Percentiles rank a stretch among this genome's conserved stretches.
Conservation (phyloP, 2,113 vertebrate genomes). For the Coptodon rendalli region DNA sequence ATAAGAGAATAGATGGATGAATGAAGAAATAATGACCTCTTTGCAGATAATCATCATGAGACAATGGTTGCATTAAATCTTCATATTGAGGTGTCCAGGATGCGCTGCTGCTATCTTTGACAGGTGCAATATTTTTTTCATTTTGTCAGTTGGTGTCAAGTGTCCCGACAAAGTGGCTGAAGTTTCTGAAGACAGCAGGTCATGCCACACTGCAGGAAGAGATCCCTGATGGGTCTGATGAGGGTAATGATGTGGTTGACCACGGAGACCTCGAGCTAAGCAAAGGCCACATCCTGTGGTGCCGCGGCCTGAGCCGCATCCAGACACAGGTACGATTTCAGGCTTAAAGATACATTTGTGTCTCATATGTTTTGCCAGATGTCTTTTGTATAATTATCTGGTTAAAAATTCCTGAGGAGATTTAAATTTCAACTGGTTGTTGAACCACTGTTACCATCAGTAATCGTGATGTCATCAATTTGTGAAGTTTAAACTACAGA, state of each 20-base stretch:
- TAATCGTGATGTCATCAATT: background rate
- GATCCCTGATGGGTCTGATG: slow-evolving; percentile 86
- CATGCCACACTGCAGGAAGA: slow-evolving; percentile 93
- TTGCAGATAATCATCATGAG: background rate
- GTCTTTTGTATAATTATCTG: background rate
- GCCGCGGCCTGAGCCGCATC: slow-evolving; percentile 94
- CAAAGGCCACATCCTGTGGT: slow-evolving; percentile 93
- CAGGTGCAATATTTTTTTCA: background rate
- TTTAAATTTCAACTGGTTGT: background rate
- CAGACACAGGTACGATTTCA: slow-evolving; percentile 85
- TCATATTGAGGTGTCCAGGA: background rate
- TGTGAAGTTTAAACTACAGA: background rate
- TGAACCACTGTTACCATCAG: background rate
- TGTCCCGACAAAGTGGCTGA: slow-evolving; percentile 89
- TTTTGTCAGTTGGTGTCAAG: slow-evolving; percentile 84
- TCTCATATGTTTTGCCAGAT: background rate
- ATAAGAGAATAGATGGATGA: background rate
- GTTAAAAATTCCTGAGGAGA: background rate
- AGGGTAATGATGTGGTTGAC: slow-evolving; percentile 90
- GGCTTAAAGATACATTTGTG: background rate
- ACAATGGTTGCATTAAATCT: background rate
- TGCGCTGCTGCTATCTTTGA: background rate
- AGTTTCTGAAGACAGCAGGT: slow-evolving; percentile 91
- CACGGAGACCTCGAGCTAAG: slow-evolving; percentile 91
- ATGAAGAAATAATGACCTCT: background rate